These are phyloP conservation scores for Catajapyx aquilonaris DNA, from an alignment of 1,140 invertebrate genomes.

Conservation along the genomic window DNA sequence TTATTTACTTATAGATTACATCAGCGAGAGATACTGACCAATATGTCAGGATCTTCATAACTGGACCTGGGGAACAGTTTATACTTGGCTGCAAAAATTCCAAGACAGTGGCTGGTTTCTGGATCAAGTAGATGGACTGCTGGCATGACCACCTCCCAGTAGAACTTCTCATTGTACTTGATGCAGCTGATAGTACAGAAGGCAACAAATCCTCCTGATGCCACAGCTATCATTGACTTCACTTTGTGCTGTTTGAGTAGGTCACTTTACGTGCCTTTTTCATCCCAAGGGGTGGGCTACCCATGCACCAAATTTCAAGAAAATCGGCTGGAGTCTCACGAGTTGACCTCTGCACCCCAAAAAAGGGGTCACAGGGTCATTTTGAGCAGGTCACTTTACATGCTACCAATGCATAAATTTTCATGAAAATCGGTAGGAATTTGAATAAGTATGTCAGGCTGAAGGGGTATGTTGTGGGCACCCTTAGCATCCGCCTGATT, in stretches of 20 bases:
- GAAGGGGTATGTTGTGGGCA: no score
- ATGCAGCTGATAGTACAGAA: constrained; percentile 40
- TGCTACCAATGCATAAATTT: no score
- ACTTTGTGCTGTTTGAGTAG: constrained; percentile 36
- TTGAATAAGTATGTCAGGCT: no score
- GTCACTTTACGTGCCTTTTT: no score
- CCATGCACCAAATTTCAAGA: no score
- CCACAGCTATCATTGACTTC: constrained; percentile 24
- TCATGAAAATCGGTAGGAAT: no score
- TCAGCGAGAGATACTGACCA: constrained; percentile 27
- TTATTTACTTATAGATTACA: neutral
- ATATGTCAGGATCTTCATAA: constrained; percentile 31
- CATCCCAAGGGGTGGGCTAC: no score
- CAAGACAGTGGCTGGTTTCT: constrained; percentile 57
- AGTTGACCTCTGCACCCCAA: no score
- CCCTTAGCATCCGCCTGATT: no score
- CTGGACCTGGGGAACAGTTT: constrained; percentile 36
- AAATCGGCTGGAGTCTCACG: no score
- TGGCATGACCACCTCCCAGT: constrained; percentile 47
- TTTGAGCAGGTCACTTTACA: no score
- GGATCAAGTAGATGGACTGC: constrained; percentile 39
- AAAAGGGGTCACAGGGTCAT: no score
- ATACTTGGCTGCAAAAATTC: constrained; percentile 49
- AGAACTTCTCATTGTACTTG: constrained; percentile 55
- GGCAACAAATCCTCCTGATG: constrained; percentile 30